A percentile compares a stretch with the other conserved stretches of the same genome.
phyloP scores from a whole-genome alignment of 2,888 invertebrate genomes.

The Hybos culiciformis region DNA sequence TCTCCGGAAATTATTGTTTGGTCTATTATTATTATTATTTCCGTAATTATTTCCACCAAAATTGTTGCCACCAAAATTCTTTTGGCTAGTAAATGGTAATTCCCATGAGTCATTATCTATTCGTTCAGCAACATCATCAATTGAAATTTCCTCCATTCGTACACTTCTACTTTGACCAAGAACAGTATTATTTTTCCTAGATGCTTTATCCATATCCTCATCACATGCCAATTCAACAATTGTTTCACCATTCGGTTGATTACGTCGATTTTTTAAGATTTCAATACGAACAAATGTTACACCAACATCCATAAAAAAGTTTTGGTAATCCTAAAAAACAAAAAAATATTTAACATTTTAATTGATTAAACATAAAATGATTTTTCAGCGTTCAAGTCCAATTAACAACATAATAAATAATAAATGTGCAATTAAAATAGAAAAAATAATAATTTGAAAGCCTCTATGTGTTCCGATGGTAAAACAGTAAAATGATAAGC shows the following conservation, averaged over 20 bases:
- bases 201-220: conserved; percentile 47
- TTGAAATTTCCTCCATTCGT: conserved; percentile 15
- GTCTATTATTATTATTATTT: not conserved
- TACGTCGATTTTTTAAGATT: conserved; percentile 54
- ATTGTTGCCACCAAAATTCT: conserved; percentile 1
- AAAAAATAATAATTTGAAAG: no score
- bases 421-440: no score
- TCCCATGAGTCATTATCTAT: not conserved
- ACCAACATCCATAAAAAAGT: no score
- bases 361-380: no score
- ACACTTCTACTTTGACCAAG: conserved; percentile 19
- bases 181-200: conserved; percentile 27
- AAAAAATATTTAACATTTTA: no score
- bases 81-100: not conserved
- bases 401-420: no score
- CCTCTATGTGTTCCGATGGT: no score
- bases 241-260: conserved; percentile 68
- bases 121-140: conserved; percentile 5
- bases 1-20: conserved; percentile 1
- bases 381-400: no score
- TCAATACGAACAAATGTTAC: conserved; percentile 66
- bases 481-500: no score
- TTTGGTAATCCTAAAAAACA: conserved; percentile 70
- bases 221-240: conserved; percentile 69
- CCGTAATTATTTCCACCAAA: conserved; percentile 2